phyloP scores from a whole-genome alignment of 2,113 vertebrate genomes.

The Sus scrofa region DNA sequence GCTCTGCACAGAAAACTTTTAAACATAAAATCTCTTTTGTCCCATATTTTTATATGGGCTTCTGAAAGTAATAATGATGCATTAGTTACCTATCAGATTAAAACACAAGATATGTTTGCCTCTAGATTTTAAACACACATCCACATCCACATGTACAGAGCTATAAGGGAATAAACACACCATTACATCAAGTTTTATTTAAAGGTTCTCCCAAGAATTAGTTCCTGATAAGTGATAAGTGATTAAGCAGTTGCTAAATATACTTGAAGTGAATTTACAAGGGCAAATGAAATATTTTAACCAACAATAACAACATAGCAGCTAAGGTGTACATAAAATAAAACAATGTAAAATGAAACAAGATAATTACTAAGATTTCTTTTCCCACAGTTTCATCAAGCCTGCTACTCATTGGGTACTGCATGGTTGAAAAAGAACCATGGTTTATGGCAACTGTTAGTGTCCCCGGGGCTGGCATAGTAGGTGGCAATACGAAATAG shows the following conservation, averaged over 20 bases:
- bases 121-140: slow-evolving; percentile 71
- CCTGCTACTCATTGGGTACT: not conserved
- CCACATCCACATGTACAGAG: not conserved
- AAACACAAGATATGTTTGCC: slow-evolving; percentile 24
- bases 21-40: slow-evolving; percentile 38
- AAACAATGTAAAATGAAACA: slow-evolving; percentile 79
- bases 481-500: slow-evolving; percentile 42
- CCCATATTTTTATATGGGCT: not conserved
- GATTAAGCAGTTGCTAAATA: slow-evolving; percentile 81
- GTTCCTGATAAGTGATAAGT: slow-evolving; percentile 70
- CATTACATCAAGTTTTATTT: slow-evolving; percentile 79
- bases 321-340: slow-evolving; percentile 74
- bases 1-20: not conserved
- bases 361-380: slow-evolving; percentile 81
- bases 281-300: slow-evolving; percentile 82
- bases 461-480: not conserved
- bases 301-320: slow-evolving; percentile 74
- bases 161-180: slow-evolving; percentile 62
- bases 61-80: slow-evolving; percentile 44
- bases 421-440: slow-evolving; percentile 22
- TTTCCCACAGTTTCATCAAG: slow-evolving; percentile 78
- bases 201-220: slow-evolving; percentile 77
- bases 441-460: not conserved
- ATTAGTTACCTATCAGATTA: slow-evolving; percentile 58
- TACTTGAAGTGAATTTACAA: slow-evolving; percentile 74